Evolutionary conservation across 2,113 vertebrate genomes (phyloP), one percentile per base, ranked within the genome.

Genomic region (Oreocharis arfaki): DNA sequence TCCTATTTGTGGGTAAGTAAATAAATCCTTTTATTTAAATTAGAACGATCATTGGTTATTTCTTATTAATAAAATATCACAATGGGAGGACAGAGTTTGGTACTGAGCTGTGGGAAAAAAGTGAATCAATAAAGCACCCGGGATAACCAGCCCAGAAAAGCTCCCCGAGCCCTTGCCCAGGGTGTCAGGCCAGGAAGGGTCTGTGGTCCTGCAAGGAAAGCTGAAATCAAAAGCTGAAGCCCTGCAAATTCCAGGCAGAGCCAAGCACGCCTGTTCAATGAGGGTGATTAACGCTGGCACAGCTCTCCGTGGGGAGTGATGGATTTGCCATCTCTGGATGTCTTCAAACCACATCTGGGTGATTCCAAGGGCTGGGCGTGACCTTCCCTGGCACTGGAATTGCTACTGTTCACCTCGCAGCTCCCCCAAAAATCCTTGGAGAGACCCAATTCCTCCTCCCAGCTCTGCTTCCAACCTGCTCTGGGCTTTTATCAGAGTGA

Each of bases 301-400:
- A n/a, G 74, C 55, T 50, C 80, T 16, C 42, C 59, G 11, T 0
- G n/a, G 80, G 80, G 59, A 83, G 79, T 84, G 96, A 94, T 91
- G 90, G 92, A 94, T 94, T 91, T 37, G 27, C 81, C 87, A 87
- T 65, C 90, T 78, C 94, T 96, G 92, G 92, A 94, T 95, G 84
- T 87, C 88, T 93, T 96, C 94, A 94, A 91, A 84, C n/a, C 0
- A 3, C 23, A 11, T 60, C 87, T 86, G 76, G 80, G 52, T 76
- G 63, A 39, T 91, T 59, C 81, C 77, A 52, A 50, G 80, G 81
- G 32, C 50, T 84, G 77, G 16, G 21, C 71, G 53, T 86, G 90
- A 79, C 84, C 84, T 92, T 67, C 63, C 35, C 70, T 17, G 32
- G 86, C 13, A 4, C 70, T 30, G n/a, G 2, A 1, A 50, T 59